Evolutionary conservation across 2,888 invertebrate species (phyloP).

Genomic region (Nemurella pictetii): DNA sequence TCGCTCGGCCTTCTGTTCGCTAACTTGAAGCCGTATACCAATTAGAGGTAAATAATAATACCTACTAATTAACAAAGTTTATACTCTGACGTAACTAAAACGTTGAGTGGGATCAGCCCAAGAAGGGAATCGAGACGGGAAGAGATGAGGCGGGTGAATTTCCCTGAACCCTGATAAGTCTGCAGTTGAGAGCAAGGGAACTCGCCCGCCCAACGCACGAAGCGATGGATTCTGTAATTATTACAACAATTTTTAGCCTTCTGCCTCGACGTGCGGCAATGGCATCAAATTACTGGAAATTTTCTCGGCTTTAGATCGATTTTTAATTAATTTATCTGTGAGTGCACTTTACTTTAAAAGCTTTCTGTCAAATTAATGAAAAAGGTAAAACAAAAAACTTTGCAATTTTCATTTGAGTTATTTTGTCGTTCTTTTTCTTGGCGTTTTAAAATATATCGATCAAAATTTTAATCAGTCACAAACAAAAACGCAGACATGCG

Average conservation of each 20-base stretch:
- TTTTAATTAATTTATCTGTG: not conserved
- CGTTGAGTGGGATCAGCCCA: not conserved
- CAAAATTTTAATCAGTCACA: not conserved
- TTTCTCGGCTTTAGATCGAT: not conserved
- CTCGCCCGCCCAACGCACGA: not conserved
- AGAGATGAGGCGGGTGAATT: not conserved
- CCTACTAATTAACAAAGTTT: conserved; percentile 26
- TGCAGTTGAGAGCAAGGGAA: not conserved
- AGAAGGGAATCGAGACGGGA: not conserved
- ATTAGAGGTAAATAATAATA: conserved; percentile 32
- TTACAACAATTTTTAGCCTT: not conserved
- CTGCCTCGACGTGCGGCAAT: not conserved
- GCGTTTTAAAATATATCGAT: not conserved
- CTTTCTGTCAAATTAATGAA: not conserved
- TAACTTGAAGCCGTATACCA: conserved; percentile 23
- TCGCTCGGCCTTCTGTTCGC: conserved; percentile 13
- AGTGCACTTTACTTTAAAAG: not conserved
- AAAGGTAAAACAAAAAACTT: not conserved
- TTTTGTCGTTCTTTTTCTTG: not conserved
- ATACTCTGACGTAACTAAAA: not conserved
- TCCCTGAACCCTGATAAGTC: not conserved
- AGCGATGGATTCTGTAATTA: not conserved
- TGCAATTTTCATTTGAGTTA: not conserved
- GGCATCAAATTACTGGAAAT: not conserved
- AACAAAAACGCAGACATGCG: not conserved